Base-by-base conservation (phyloP, 2,888 invertebrate genomes). In the Nomada flava region DNA sequence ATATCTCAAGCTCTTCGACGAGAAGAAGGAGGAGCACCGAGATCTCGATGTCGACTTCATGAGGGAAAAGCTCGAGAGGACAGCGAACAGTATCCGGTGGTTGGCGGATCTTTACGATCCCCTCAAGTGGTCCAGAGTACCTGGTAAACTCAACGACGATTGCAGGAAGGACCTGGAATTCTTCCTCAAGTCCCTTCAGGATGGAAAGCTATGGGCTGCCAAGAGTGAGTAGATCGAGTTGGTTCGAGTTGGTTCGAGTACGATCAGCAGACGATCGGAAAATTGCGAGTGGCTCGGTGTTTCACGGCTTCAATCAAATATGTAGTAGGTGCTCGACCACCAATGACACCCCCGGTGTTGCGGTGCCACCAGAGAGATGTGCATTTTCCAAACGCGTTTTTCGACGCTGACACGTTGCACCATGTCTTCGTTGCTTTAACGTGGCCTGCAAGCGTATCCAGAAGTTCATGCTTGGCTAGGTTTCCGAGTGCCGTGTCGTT, bases 201-300 rank as follows among this genome's bases (percentile, higher is more conserved):
- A 94, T 86, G 97, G 95, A 89, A 95, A 95, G 90, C 94, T 94
- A 60, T 97, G 97, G 97, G 97, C 97, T 13, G 96, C 96, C 52
- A 96, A 96, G 94, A 96, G 97, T 97, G 92, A 96, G 96, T 96
- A 64, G 13, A 44, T 20, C 23, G 47, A 47, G 47, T 15, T 23
- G 55, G 7, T 67, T 47, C 44, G 53, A n/a, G 65, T 2, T 26
- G 53, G 7, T 67, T 47, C 47, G 53, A n/a, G 65, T 47, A 20
- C 36, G n/a, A 15, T 26, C n/a, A 15, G 68, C 11, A 44, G 20
- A 18, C 4, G 18, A 67, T 50, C 23, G 20, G 36, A 20, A 64
- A 57, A 20, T 36, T 26, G 9, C 10, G 18, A 11, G 13, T 7
- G 20, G 36, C 5, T n/a, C 13, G 26, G 4, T n/a, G 15, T 52